A percentile compares a stretch with the other conserved stretches of the same genome.
phyloP scores from a whole-genome alignment of 2,888 invertebrate genomes.

The Dysmachus trigonus region DNA sequence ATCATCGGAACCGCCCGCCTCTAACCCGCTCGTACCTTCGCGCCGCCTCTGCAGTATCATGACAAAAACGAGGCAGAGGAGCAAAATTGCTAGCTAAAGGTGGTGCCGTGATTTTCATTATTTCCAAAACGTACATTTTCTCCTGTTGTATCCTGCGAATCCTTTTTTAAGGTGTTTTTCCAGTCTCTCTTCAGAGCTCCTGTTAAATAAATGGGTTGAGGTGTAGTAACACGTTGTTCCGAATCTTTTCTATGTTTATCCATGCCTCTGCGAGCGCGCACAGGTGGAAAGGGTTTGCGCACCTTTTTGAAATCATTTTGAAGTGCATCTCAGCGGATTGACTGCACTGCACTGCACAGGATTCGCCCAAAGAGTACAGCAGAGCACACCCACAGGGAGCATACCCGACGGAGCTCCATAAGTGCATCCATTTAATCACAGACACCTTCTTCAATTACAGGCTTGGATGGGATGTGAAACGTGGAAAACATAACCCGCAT shows the following conservation, averaged over 20 bases:
- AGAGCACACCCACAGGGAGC: not conserved
- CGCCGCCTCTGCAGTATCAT: not conserved
- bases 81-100: not conserved
- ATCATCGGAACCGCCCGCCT: not conserved
- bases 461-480: not conserved
- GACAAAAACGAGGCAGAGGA: not conserved
- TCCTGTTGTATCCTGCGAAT: not conserved
- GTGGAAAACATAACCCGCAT: not conserved
- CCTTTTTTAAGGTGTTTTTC: constrained; percentile 17
- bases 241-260: not conserved
- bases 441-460: constrained; percentile 48
- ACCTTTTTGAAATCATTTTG: constrained; percentile 24
- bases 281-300: constrained; percentile 20
- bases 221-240: constrained; percentile 10
- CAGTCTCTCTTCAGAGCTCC: not conserved
- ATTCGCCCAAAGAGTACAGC: not conserved
- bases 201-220: not conserved
- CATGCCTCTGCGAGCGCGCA: not conserved
- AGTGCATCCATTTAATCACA: constrained; percentile 48
- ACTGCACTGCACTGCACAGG: not conserved
- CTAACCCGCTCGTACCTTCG: not conserved
- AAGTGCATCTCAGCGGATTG: not conserved
- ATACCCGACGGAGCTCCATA: not conserved
- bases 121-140: not conserved
- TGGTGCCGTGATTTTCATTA: constrained; percentile 4